Base-by-base conservation (phyloP, 2,888 invertebrate species). In the Therioaphis trifolii region DNA sequence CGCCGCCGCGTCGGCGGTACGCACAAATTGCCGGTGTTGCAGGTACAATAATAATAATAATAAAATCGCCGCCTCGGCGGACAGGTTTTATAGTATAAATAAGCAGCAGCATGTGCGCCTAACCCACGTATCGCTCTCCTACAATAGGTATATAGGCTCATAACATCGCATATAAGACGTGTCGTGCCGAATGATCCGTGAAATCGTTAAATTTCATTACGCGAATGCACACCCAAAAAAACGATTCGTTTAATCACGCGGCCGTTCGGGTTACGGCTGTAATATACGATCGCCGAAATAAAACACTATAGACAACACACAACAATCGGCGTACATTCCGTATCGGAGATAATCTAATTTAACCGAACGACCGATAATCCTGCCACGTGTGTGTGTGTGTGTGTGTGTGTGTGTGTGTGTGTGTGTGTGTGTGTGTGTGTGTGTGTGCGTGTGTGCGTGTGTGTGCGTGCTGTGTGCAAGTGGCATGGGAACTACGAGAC, bases 171-270 rank as follows among this genome's bases (percentile, higher is more conserved):
- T 40, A 7, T 29, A 43, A n/a, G 4, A 21, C 63, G 77, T 15
- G 79, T 61, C 80, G 72, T 61, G 71, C 71, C 71, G 80, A 80
- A 72, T 80, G 71, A 21, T 49, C 72, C 80, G 80, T 80, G 80
- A 80, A 80, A 80, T 80, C 63, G 78, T 78, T 78, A 52, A 68
- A 78, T 78, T 78, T 68, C 35, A 78, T 78, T 78, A 78, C 24
- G 52, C 63, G 49, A 21, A 21, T 29, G 61, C 43, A 3, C 14
- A 12, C 58, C 75, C 27, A 63, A 61, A 29, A 63, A 76, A 63
- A 27, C 76, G 29, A 46, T 76, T 43, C 46, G 46, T 63, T 76
- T 76, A 76, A 76, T 61, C 58, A 43, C 4, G 35, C 35, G 35
- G 35, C 21, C 61, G 76, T 27, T 76, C 46, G 14, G 46, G 46